A percentile compares a stretch with the other conserved stretches of the same genome.
phyloP scores from a whole-genome alignment of 2,888 invertebrate genomes.

The Agriopis aurantiaria region DNA sequence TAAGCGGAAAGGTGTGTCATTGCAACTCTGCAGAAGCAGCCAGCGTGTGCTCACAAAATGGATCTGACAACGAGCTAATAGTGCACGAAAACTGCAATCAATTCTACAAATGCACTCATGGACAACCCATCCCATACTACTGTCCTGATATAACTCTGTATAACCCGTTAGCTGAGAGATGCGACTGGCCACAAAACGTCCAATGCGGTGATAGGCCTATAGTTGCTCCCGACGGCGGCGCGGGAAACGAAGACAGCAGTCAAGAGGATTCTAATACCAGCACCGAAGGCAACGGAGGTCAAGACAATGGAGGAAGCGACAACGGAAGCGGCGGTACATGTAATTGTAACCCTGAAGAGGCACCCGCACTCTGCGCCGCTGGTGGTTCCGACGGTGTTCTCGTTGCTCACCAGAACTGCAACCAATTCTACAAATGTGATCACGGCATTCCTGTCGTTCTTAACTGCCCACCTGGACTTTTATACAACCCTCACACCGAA shows the following conservation, averaged over 20 bases:
- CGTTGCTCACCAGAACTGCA: constrained; percentile 56
- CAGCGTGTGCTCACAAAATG: constrained; percentile 51
- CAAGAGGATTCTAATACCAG: constrained; percentile 19
- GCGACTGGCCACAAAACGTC: constrained; percentile 56
- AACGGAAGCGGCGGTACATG: constrained; percentile 39
- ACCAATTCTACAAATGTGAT: constrained; percentile 55
- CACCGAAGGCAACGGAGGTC: constrained; percentile 15
- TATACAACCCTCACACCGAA: constrained; percentile 49
- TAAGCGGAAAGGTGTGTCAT: constrained; percentile 50
- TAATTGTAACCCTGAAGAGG: constrained; percentile 54
- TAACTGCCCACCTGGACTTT: constrained; percentile 47
- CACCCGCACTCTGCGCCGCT: constrained; percentile 51
- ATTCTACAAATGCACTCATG: constrained; percentile 55
- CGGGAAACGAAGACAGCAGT: constrained; percentile 26
- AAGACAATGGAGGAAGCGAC: constrained; percentile 15
- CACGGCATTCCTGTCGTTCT: constrained; percentile 49
- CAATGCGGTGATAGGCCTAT: constrained; percentile 49
- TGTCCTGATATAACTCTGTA: constrained; percentile 50
- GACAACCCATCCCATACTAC: constrained; percentile 44
- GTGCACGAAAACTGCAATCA: constrained; percentile 61
- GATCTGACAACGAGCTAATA: constrained; percentile 50
- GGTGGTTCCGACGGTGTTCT: constrained; percentile 50
- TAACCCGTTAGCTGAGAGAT: constrained; percentile 48
- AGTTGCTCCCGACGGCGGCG: constrained; percentile 25
- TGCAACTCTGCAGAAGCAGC: constrained; percentile 54